Evolutionary conservation across 2,888 invertebrate genomes (phyloP), one percentile per base, ranked within the genome.

Genomic region (Polydesmus complanatus): DNA sequence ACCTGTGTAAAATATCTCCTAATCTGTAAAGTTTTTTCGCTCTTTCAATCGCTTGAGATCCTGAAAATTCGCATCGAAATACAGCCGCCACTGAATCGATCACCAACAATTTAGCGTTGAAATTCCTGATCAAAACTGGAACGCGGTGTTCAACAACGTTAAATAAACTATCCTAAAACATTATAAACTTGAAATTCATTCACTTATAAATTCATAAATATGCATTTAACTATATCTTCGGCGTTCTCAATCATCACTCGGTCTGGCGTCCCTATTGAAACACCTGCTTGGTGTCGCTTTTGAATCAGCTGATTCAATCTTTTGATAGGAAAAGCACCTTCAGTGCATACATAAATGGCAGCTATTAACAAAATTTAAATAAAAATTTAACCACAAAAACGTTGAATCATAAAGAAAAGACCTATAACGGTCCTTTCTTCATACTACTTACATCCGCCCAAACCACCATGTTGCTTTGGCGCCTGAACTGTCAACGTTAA

Each of bases 271-370:
- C 18, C 48, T 47, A n/a, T n/a, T n/a, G n/a, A n/a, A n/a, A n/a
- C n/a, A n/a, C n/a, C n/a, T n/a, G n/a, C n/a, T n/a, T 37, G 37
- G 37, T 37, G 5, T 37, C n/a, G n/a, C n/a, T n/a, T n/a, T n/a
- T n/a, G n/a, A n/a, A 22, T 22, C 19, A 51, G n/a, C 19, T 51
- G 51, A 51, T 51, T n/a, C 8, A 51, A 22, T 11, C 51, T 3
- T 51, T 51, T 51, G n/a, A n/a, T 51, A n/a, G 51, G 51, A 51
- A 51, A 51, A 11, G 51, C 22, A 51, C 22, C 19, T 51, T 51
- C 51, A n/a, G 51, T 51, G 19, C 51, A 51, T 8, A 51, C 19
- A 51, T 51, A 51, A n/a, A 51, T n/a, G 19, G 22, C 51, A 22
- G 51, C 51, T 51, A 51, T 8, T 14, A 14, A 14, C 3, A 8